Evolutionary conservation across 1,140 invertebrate genomes (phyloP).

Genomic region (Drosophila arizonae): DNA sequence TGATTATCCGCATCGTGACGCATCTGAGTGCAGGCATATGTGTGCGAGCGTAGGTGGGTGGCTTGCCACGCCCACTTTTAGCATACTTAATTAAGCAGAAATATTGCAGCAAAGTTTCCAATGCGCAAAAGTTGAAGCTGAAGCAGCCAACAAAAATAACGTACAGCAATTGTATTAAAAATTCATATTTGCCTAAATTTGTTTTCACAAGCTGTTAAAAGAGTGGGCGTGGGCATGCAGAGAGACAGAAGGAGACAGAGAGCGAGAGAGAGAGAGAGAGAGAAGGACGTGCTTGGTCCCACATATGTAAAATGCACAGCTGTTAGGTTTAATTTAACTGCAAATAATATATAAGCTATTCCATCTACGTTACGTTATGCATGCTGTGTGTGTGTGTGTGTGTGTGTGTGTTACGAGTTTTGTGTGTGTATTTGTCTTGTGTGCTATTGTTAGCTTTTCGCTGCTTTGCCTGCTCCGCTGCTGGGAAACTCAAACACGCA

Average conservation of each 20-base stretch:
- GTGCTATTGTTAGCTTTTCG: conserved; percentile 56
- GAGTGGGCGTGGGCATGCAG: too few relatives aligned
- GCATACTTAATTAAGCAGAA: conserved; percentile 75
- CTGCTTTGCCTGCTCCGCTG: conserved; percentile 34
- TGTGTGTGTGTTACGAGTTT: conserved; percentile 15
- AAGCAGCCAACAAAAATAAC: conserved; percentile 40
- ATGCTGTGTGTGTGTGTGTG: conserved; percentile 1
- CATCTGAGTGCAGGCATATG: conserved; percentile 35
- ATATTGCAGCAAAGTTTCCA: conserved; percentile 57
- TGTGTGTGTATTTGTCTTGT: conserved; percentile 62
- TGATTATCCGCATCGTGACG: conserved; percentile 53
- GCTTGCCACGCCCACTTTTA: conserved; percentile 24
- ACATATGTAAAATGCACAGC: conserved; percentile 76
- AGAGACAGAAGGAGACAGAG: background rate
- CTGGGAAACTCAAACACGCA: conserved; percentile 69
- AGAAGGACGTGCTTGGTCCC: conserved; percentile 15
- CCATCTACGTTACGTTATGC: conserved; percentile 7
- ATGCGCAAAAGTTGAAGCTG: conserved; percentile 47
- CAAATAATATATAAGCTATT: conserved; percentile 73
- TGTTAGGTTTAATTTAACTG: conserved; percentile 78
- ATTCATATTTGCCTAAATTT: conserved; percentile 79
- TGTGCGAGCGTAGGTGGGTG: background rate
- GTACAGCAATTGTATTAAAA: conserved; percentile 67
- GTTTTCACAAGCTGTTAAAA: conserved; percentile 41
- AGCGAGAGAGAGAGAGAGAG: background rate